Conservation (phyloP, 2,888 invertebrate genomes). For the Torymus aiolomorphi region DNA sequence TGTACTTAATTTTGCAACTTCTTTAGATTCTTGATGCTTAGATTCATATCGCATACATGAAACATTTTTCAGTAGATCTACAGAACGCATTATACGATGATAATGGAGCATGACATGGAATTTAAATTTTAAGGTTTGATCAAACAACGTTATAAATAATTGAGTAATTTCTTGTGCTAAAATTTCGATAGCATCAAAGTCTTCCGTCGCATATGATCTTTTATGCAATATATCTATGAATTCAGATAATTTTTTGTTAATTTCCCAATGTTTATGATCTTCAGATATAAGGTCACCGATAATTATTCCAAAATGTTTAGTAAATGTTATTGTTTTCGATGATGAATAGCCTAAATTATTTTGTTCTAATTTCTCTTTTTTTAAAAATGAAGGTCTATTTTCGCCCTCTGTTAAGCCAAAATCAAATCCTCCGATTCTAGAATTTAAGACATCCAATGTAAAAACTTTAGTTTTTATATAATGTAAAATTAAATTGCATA, state of each 20-base stretch:
- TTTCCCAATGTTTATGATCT: constrained; percentile 48
- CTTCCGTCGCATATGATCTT: neutral
- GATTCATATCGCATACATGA: too few species aligned
- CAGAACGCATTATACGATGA: too few species aligned
- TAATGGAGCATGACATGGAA: too few species aligned
- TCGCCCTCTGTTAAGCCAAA: constrained; percentile 46
- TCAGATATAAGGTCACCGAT: constrained; percentile 46
- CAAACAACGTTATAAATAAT: neutral
- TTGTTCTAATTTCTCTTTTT: too few species aligned
- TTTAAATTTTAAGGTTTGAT: neutral
- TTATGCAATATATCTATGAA: neutral
- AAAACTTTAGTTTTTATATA: constrained; percentile 47
- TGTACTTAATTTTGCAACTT: too few species aligned
- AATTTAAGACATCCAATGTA: constrained; percentile 43
- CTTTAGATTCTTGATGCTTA: too few species aligned
- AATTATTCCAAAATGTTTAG: constrained; percentile 49
- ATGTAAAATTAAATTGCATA: constrained; percentile 38
- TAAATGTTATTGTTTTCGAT: constrained; percentile 34
- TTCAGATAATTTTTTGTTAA: neutral
- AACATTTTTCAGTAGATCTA: too few species aligned
- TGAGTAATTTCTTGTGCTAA: neutral
- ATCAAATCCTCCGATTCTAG: constrained; percentile 50
- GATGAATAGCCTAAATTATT: too few species aligned
- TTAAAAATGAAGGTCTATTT: too few species aligned
- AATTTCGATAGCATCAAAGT: neutral